Base-by-base conservation (phyloP, 2,113 vertebrate species). In the Panurus biarmicus region DNA sequence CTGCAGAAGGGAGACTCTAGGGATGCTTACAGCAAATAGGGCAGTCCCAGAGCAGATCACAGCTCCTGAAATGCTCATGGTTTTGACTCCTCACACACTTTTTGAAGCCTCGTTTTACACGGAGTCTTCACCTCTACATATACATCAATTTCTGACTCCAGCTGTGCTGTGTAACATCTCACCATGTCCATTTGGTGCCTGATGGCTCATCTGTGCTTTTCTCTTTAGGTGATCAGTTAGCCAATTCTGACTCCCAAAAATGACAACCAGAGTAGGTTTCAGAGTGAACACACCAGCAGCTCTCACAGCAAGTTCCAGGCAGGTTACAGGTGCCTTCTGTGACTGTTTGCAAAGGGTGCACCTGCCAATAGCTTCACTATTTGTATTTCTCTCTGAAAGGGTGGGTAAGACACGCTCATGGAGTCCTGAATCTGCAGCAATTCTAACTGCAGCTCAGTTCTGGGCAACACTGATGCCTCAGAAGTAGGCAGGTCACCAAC, bases 11-110 rank as follows among this genome's bases (percentile, higher is more conserved):
- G 56, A 91, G 50, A 31, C 74, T 67, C 77, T 11, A 47, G 84
- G 84, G 81, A 94, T 62, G 58, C 77, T 81, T 22, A 10, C 53
- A 89, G 77, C 85, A 94, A 95, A 85, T 23, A 87, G 90, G 66
- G 71, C 89, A 94, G 61, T 25, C 62, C 77, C 73, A 88, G 84
- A 89, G n/a, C 25, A 84, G 53, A 62, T 25, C 18, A 29, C 1
- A 83, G 50, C 79, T 92, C 92, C 94, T 58, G 47, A 85, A 88
- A 73, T 2, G 13, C 18, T 38, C 85, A 33, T 0, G 0, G 44
- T 3, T 90, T 87, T 54, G 51, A 44, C 29, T 94, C 56, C 67
- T 83, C 71, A 62, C 58, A 36, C 16, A 29, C 35, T 90, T 65
- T 76, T 44, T 3, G 4, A 88, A 77, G 47, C 20, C 67, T 77